Evolutionary conservation across 2,113 vertebrate genomes (phyloP), one percentile per base, ranked within the genome.

Genomic region (Myotis yumanensis): DNA sequence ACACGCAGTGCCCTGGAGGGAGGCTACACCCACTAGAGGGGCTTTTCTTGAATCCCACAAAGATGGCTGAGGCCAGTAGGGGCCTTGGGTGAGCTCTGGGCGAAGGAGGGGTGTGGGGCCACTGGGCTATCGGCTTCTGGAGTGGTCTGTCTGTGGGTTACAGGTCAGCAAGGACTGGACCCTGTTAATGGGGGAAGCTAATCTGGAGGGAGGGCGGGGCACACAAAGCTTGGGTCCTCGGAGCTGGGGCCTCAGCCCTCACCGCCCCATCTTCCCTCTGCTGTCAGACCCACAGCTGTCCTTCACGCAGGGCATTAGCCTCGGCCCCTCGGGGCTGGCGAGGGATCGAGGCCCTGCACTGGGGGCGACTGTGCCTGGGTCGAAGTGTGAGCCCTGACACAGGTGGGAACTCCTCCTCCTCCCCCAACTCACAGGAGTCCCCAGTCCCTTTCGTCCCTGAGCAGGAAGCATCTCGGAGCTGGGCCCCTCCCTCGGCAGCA

Each of bases 401-500:
- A 89, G 79, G 89, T 66, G 52, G 66, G 57, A 82, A 40, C 40
- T 7, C 25, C 23, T 7, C 32, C 25, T 20, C 28, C 14, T 37
- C 11, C 9, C 35, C 22, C 32, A 25, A 7, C 32, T 52, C 68
- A 46, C 66, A 12, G 4, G 15, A 62, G 79, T 81, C 40, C 37
- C 25, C 92, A 81, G 79, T 81, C 40, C 32, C 30, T 90, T 71
- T 2, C 30, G 25, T 10, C 64, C 72, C 89, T 64, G 22, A 64
- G 92, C 96, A 96, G 96, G 90, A 95, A 91, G 94, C 91, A n/a
- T 64, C 92, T 90, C 75, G 9, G 40, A 30, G 48, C 20, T 59
- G 76, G 79, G 92, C 95, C 88, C 62, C 37, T 11, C 97, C 94
- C 96, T 92, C 80, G 69, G 95, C 80, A 97, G 98, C 71, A 69